These are phyloP conservation scores for Aporrectodea caliginosa DNA, from an alignment of 1,140 invertebrate species.

Conservation along the genomic window DNA sequence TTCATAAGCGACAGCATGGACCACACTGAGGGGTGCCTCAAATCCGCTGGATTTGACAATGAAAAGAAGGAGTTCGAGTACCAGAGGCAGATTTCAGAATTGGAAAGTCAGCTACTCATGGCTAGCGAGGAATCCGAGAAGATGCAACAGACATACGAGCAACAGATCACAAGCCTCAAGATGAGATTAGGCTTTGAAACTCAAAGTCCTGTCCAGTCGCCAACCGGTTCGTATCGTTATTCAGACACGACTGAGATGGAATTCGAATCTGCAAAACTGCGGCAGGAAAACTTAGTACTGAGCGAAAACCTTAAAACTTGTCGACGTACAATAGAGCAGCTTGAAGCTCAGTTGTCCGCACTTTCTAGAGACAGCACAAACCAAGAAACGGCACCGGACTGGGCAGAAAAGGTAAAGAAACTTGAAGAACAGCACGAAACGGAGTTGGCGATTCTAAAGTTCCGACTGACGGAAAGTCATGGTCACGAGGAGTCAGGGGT, in stretches of 20 bases:
- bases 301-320: not conserved
- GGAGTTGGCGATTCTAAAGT: not conserved
- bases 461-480: not conserved
- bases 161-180: not conserved
- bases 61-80: not conserved
- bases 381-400: not conserved
- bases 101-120: not conserved
- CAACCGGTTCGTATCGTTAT: too few relatives aligned
- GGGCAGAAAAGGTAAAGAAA: not conserved
- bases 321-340: not conserved
- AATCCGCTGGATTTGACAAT: not conserved
- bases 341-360: not conserved
- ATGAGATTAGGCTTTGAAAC: not conserved
- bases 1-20: not conserved
- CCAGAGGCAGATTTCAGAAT: not conserved
- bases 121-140: not conserved
- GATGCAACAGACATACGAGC: not conserved
- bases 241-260: not conserved
- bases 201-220: not conserved
- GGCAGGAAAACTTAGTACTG: not conserved
- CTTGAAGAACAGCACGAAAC: not conserved
- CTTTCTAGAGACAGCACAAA: not conserved
- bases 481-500: not conserved
- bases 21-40: not conserved
- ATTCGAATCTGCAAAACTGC: not conserved